Conservation (phyloP, 2,888 invertebrate species). For the Dicroscelio sp. region DNA sequence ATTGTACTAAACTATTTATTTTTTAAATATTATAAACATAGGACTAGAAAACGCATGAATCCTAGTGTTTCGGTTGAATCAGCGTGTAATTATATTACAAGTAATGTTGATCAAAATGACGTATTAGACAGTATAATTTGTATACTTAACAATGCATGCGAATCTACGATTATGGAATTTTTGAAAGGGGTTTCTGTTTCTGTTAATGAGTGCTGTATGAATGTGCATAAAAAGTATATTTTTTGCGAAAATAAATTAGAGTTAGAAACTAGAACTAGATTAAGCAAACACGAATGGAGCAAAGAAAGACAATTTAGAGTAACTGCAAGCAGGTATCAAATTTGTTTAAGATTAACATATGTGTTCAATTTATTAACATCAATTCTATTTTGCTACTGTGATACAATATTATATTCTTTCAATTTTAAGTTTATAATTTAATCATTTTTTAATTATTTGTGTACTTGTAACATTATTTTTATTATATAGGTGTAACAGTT, state of each 20-base stretch:
- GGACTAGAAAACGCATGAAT: too few species aligned
- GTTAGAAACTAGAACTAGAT: slow-evolving; percentile 41
- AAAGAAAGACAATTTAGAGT: slow-evolving; percentile 63
- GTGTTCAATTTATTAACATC: too few species aligned
- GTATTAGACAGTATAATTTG: too few species aligned
- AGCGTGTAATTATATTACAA: background rate
- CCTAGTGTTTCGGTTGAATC: background rate
- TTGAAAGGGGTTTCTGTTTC: background rate
- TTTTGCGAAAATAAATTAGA: slow-evolving; percentile 4
- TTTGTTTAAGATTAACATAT: too few species aligned
- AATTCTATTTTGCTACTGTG: too few species aligned
- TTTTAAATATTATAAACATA: too few species aligned
- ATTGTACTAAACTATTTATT: too few species aligned
- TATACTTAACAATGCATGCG: slow-evolving; percentile 10
- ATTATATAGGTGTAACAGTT: slow-evolving; percentile 21
- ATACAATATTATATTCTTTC: too few species aligned
- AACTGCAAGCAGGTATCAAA: slow-evolving; percentile 65
- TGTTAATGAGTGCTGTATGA: background rate
- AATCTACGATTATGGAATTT: slow-evolving; percentile 21
- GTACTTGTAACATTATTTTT: background rate
- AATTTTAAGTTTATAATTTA: background rate
- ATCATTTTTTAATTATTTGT: background rate
- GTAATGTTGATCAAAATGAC: background rate
- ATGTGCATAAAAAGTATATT: slow-evolving; percentile 7
- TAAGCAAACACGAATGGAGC: slow-evolving; percentile 49